Base-by-base conservation (phyloP, 2,888 invertebrate species). In the Colletes collaris region DNA sequence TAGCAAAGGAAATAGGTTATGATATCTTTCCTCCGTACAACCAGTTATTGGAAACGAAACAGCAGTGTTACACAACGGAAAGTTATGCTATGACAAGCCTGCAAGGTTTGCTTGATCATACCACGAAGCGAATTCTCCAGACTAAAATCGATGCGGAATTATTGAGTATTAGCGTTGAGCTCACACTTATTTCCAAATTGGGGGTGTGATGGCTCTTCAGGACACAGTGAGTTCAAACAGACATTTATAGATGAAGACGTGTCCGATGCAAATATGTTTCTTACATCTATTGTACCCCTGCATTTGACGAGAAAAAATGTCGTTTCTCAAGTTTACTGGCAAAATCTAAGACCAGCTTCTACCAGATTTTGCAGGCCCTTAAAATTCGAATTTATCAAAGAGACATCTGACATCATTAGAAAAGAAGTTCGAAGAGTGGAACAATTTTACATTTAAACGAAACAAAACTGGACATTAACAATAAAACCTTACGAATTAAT, bases 121-220 rank as follows among this genome's bases (percentile, higher is more conserved):
- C 58, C 7, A n/a, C 58, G 58, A 37, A 35, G 13, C 37, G 58
- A 6, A 58, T 58, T 13, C 40, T 40, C 16, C 16, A 16, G 16
- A 16, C 16, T 16, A 16, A 16, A 16, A 16, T 0, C 16, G 16
- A 16, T 16, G 6, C 27, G 55, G 0, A 55, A 10, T 27, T 27
- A 35, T 11, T 55, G 4, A 55, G 10, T 27, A 27, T 16, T 16
- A 16, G 55, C 11, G 4, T 27, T 27, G 55, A 55, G 27, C 35
- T 55, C 27, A 55, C 27, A 55, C 27, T 55, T 19, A 55, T 27
- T 27, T 55, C 55, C 11, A 55, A 55, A 27, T 55, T 55, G 55
- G 55, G 55, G 55, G 8, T 55, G 19, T 55, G 55, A 55, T 27
- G 55, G 55, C 19, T 10, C 55, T 55, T 55, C 55, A 10, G 55